Base-by-base conservation (phyloP, 2,113 vertebrate genomes). In the Corythaeola cristata region DNA sequence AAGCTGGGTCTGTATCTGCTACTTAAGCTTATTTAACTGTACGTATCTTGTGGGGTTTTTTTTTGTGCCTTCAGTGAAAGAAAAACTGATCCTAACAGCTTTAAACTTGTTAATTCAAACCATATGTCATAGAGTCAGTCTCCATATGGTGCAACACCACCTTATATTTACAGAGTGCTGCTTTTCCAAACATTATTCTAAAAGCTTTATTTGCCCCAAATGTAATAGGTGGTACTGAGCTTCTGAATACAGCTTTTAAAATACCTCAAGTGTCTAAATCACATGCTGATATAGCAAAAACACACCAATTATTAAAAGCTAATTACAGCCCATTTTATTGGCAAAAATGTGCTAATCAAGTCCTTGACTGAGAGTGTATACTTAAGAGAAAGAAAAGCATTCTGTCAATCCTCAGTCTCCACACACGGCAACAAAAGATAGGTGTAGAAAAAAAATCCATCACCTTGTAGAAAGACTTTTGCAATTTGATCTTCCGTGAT, bases 11-110 rank as follows among this genome's bases (percentile, higher is more conserved):
- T 97, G 93, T 97, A 96, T 97, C 97, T 17, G 32, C 75, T 95
- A 85, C 93, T 93, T 92, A 91, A 97, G 92, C 96, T 95, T 94
- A 96, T 98, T 98, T 98, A 97, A 96, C 97, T 94, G 89, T 85
- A 96, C 59, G 67, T 96, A 98, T 97, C 97, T 97, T 97, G 93
- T 96, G 41, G 41, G 41, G 96, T 88, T 56, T 56, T 28, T 27
- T 27, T 52, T 37, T 37, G 96, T 97, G 81, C 93, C 95, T 98
- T 97, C 97, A 96, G 98, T 97, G 97, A 98, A 98, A 98, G 98
- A 98, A 98, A 98, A 98, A 98, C 98, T 98, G 98, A 98, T 98
- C 98, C 97, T 98, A 98, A 98, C 98, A 98, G 98, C 98, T 98
- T 98, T 97, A 98, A 98, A 98, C 98, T 98, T 98, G 98, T 98